Percentiles rank a stretch among this genome's conserved stretches.
These are phyloP conservation scores for Salticus scenicus DNA, from an alignment of 2,888 invertebrate species.

Conservation along the genomic window DNA sequence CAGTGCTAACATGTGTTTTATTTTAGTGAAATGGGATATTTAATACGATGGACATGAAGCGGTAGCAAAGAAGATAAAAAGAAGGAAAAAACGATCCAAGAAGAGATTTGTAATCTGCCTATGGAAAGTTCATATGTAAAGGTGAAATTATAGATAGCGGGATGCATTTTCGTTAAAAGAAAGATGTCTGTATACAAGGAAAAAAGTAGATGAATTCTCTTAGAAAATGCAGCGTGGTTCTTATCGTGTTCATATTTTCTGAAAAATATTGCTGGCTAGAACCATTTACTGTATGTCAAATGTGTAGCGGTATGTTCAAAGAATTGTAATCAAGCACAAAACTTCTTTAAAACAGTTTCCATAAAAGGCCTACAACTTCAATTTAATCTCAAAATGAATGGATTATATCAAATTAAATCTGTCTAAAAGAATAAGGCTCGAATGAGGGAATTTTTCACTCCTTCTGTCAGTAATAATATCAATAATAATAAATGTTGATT, in stretches of 20 bases:
- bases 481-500: too few species aligned
- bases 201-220: neutral
- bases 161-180: constrained; percentile 20
- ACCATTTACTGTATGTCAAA: neutral
- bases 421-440: too few species aligned
- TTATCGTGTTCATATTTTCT: constrained; percentile 3
- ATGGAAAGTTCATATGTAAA: constrained; percentile 27
- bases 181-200: neutral
- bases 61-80: constrained; percentile 15
- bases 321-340: neutral
- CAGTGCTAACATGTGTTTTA: constrained; percentile 38
- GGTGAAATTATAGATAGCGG: constrained; percentile 38
- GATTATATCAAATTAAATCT: too few species aligned
- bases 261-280: neutral
- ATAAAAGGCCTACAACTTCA: too few species aligned
- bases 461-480: too few species aligned
- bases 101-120: constrained; percentile 23
- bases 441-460: too few species aligned
- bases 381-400: too few species aligned
- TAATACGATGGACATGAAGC: constrained; percentile 19
- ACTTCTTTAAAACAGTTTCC: too few species aligned
- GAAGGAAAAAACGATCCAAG: neutral
- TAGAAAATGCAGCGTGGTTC: neutral
- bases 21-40: constrained; percentile 17
- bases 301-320: neutral